phyloP scores from a whole-genome alignment of 2,888 invertebrate genomes.

The Tiphia femorata region DNA sequence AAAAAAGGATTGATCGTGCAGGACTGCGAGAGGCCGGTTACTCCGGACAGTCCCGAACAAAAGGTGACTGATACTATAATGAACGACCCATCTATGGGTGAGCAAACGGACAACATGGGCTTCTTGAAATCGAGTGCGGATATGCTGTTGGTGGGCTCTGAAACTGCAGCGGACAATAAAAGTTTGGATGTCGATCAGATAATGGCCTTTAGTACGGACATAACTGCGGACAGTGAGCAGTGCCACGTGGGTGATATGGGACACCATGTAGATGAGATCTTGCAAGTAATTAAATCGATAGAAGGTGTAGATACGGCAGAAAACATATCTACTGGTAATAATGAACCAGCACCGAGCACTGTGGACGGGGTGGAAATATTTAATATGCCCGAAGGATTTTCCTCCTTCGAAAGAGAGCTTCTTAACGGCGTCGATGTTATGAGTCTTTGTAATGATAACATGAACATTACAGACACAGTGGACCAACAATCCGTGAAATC shows the following conservation, averaged over 20 bases:
- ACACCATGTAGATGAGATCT: slow-evolving; percentile 76
- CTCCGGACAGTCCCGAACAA: slow-evolving; percentile 62
- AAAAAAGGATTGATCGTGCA: slow-evolving; percentile 41
- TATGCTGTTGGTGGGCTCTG: slow-evolving; percentile 50
- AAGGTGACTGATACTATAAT: slow-evolving; percentile 65
- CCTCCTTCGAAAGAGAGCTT: slow-evolving; percentile 61
- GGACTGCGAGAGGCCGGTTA: slow-evolving; percentile 65
- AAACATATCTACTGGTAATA: slow-evolving; percentile 37
- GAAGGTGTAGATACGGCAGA: slow-evolving; percentile 70
- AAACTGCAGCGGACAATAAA: slow-evolving; percentile 44
- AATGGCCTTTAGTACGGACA: slow-evolving; percentile 53
- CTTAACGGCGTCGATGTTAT: slow-evolving; percentile 64
- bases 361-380: slow-evolving; percentile 60
- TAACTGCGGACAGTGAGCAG: slow-evolving; percentile 38
- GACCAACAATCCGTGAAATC: slow-evolving; percentile 45
- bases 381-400: slow-evolving; percentile 58
- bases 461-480: slow-evolving; percentile 46
- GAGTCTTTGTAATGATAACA: slow-evolving; percentile 59
- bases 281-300: slow-evolving; percentile 83
- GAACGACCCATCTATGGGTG: slow-evolving; percentile 68
- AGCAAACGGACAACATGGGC: slow-evolving; percentile 67
- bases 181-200: slow-evolving; percentile 56
- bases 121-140: slow-evolving; percentile 62
- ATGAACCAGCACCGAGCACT: slow-evolving; percentile 39
- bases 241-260: slow-evolving; percentile 71